Conservation (phyloP, 2,113 vertebrate genomes). For the Sialia sialis region DNA sequence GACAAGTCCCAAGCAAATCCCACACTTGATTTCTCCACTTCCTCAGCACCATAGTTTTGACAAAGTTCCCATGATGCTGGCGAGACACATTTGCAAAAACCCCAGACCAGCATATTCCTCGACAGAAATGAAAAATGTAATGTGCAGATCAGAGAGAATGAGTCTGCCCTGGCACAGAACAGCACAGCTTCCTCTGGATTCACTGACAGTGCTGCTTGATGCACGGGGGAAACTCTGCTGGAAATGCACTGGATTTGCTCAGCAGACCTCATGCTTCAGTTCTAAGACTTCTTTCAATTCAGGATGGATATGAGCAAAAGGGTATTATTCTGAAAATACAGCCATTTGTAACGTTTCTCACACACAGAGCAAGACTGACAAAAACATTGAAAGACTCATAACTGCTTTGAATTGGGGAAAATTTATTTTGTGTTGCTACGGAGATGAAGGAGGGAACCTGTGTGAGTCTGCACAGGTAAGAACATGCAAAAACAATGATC, state of each 20-base stretch:
- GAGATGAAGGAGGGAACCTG: background rate
- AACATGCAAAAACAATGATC: background rate
- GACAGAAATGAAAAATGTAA: background rate
- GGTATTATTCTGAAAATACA: background rate
- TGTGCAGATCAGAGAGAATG: background rate
- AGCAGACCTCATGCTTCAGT: background rate
- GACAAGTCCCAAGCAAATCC: background rate
- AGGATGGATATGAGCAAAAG: background rate
- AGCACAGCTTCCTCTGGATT: background rate
- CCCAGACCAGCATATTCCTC: background rate
- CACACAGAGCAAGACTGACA: background rate
- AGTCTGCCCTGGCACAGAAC: background rate
- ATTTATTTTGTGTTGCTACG: background rate
- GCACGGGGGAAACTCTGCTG: background rate
- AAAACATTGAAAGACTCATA: background rate
- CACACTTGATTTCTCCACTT: background rate
- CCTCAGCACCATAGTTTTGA: background rate
- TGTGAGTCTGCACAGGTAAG: background rate
- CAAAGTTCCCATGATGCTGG: background rate
- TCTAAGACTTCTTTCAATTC: background rate
- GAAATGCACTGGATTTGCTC: background rate
- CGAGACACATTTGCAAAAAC: background rate
- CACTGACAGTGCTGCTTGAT: background rate
- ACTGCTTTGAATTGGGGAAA: background rate
- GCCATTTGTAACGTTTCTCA: background rate